A percentile compares a stretch with the other conserved stretches of the same genome.
phyloP scores from a whole-genome alignment of 2,888 invertebrate genomes.

The Drosophila differens region DNA sequence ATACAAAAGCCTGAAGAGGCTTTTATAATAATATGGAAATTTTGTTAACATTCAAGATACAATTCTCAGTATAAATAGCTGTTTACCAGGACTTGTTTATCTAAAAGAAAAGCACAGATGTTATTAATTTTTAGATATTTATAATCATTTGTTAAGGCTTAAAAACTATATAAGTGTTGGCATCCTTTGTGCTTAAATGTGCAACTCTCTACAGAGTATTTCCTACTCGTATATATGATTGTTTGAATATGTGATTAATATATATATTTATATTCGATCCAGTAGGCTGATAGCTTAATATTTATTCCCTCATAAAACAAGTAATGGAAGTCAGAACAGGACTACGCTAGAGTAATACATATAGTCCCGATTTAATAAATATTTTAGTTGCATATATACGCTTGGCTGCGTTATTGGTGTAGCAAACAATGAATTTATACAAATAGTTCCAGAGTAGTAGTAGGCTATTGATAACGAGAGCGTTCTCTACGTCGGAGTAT shows the following conservation, averaged over 20 bases:
- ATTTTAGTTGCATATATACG: not conserved
- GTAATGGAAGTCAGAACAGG: not conserved
- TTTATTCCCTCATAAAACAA: not conserved
- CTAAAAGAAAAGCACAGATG: not conserved
- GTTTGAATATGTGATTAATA: not conserved
- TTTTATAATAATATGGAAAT: not conserved
- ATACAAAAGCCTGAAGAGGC: not conserved
- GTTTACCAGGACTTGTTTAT: not conserved
- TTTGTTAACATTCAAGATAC: not conserved
- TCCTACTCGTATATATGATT: not conserved
- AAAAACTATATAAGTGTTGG: not conserved
- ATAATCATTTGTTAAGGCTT: not conserved
- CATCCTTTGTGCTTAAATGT: not conserved
- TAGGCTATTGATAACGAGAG: slow-evolving; percentile 6
- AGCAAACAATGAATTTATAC: slow-evolving; percentile 34
- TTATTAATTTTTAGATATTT: not conserved
- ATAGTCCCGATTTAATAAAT: not conserved
- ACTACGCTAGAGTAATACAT: not conserved
- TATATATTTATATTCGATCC: not conserved
- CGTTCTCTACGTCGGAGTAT: slow-evolving; percentile 6
- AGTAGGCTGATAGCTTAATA: not conserved
- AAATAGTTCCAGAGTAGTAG: not conserved
- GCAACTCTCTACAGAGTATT: not conserved
- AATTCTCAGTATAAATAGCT: not conserved
- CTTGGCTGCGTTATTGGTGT: not conserved